Percentiles rank a stretch among this genome's conserved stretches.
Evolutionary conservation across 53 echinoderm and acorn worm genomes (phyloP).

Genomic region (Temnopleurus reevesii): DNA sequence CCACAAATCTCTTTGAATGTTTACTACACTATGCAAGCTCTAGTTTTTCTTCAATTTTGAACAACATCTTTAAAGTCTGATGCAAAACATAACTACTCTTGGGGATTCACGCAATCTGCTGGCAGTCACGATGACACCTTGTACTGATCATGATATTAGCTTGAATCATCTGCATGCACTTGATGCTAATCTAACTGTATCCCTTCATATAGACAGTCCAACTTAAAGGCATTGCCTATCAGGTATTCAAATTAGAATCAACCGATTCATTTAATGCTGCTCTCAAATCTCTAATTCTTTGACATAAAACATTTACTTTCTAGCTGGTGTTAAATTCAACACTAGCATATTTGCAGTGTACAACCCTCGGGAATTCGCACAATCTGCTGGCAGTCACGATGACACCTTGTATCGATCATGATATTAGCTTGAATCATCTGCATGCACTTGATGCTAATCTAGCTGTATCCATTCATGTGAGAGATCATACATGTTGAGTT

Average conservation of each 20-base stretch:
- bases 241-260: not conserved
- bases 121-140: not conserved
- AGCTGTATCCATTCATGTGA: not conserved
- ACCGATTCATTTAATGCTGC: not conserved
- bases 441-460: not conserved
- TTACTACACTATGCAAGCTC: not conserved
- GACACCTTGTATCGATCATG: not conserved
- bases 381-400: not conserved
- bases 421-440: not conserved
- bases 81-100: too few relatives aligned
- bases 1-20: not conserved
- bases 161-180: not conserved
- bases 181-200: not conserved
- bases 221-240: not conserved
- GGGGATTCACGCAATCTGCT: too few relatives aligned
- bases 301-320: not conserved
- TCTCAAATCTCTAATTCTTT: not conserved
- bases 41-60: too few relatives aligned
- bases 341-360: too few relatives aligned
- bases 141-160: not conserved
- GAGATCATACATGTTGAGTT: not conserved
- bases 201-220: not conserved
- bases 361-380: not conserved
- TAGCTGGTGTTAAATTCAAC: not conserved
- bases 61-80: too few relatives aligned